These are phyloP conservation scores for Heliornis fulica DNA, from an alignment of 2,113 vertebrate species.

Conservation along the genomic window DNA sequence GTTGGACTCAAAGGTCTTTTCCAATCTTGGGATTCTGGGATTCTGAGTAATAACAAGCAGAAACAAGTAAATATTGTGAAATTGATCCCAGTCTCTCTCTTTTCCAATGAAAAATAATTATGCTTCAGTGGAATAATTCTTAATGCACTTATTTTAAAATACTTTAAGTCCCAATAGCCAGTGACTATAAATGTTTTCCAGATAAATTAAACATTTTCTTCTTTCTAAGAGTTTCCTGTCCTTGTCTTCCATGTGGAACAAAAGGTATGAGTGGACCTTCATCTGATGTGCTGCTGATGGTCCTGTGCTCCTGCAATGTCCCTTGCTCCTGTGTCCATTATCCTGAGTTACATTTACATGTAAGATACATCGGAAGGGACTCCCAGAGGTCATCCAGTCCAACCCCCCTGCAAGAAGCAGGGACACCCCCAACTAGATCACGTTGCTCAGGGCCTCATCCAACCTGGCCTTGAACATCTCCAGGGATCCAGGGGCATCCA, in stretches of 20 bases:
- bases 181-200: neutral
- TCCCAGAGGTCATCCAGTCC: too few species aligned
- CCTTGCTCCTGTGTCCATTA: too few species aligned
- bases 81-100: neutral
- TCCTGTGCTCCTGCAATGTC: neutral
- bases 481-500: too few species aligned
- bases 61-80: neutral
- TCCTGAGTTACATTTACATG: neutral
- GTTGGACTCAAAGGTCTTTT: too few species aligned
- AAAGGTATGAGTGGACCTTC: neutral
- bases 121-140: neutral
- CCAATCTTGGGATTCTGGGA: too few species aligned
- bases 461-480: too few species aligned
- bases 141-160: neutral
- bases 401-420: too few species aligned
- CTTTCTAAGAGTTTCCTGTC: neutral
- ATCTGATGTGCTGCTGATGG: neutral
- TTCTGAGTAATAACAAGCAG: neutral
- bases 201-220: neutral
- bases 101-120: neutral
- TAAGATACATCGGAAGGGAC: fast-evolving
- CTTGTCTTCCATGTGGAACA: neutral
- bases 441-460: too few species aligned
- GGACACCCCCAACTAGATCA: too few species aligned
- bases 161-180: neutral